phyloP scores from a whole-genome alignment of 2,888 invertebrate species.

The Trichacis sp. region DNA sequence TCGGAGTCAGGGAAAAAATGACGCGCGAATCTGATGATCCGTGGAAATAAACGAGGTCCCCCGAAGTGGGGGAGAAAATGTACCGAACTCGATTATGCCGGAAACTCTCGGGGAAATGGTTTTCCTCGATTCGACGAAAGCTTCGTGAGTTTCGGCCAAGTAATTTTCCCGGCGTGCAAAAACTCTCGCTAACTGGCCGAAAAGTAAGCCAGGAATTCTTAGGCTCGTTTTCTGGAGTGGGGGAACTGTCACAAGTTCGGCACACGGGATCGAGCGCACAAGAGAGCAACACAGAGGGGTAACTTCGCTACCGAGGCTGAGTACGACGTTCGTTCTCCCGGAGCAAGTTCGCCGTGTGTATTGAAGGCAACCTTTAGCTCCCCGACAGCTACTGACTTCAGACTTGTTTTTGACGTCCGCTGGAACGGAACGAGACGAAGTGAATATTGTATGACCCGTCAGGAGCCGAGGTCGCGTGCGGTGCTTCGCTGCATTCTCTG shows the following conservation, averaged over 20 bases:
- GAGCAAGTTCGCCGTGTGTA: slow-evolving; percentile 29
- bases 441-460: slow-evolving; percentile 56
- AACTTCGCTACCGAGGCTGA: slow-evolving; percentile 38
- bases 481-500: slow-evolving; percentile 23
- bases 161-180: neutral
- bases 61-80: neutral
- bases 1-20: too few species aligned
- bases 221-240: slow-evolving; percentile 2
- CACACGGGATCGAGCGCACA: slow-evolving; percentile 18
- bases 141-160: neutral
- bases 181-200: slow-evolving; percentile 1
- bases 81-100: neutral
- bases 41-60: neutral
- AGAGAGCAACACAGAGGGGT: slow-evolving; percentile 42
- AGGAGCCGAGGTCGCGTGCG: slow-evolving; percentile 22
- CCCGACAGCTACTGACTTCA: slow-evolving; percentile 28
- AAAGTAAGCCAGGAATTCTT: neutral
- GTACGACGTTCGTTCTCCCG: slow-evolving; percentile 16
- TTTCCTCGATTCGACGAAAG: neutral
- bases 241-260: slow-evolving; percentile 16
- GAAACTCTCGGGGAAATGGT: neutral
- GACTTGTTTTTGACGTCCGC: slow-evolving; percentile 49
- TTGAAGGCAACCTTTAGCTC: slow-evolving; percentile 28
- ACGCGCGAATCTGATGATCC: neutral
- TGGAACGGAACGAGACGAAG: slow-evolving; percentile 49